Percentiles rank a stretch among this genome's conserved stretches.
Conservation (phyloP, 2,797 vertebrate genomes). For the Sylvilagus floridanus region DNA sequence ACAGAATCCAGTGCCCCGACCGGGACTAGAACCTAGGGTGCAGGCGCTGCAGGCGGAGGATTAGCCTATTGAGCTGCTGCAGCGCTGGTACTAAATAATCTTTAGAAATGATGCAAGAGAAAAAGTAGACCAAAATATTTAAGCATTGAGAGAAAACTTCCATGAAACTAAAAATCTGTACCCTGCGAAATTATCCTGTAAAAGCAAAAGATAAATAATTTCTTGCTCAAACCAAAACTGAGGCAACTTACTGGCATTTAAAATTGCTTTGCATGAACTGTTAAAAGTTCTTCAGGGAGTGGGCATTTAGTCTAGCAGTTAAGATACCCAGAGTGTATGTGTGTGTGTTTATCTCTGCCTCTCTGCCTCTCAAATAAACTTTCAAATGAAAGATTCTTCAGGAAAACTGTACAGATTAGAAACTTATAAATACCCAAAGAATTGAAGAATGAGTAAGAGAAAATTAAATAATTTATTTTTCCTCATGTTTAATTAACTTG, state of each 20-base stretch:
- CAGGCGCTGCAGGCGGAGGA: too few relatives aligned
- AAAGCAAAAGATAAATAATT: too few relatives aligned
- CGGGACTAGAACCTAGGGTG: too few relatives aligned
- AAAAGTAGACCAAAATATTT: neutral
- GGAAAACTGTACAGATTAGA: neutral
- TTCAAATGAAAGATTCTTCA: neutral
- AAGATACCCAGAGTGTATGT: too few relatives aligned
- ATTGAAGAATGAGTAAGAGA: neutral
- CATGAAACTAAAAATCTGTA: neutral
- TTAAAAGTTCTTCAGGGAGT: too few relatives aligned
- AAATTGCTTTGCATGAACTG: neutral
- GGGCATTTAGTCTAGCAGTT: too few relatives aligned
- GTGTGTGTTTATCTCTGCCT: too few relatives aligned
- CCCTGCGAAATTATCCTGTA: neutral
- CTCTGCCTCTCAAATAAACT: too few relatives aligned
- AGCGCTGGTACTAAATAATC: too few relatives aligned
- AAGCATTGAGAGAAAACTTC: neutral
- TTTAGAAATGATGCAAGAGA: neutral
- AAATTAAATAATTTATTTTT: neutral
- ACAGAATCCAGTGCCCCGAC: too few relatives aligned
- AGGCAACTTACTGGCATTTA: neutral
- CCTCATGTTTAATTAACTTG: neutral
- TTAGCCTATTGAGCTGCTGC: too few relatives aligned
- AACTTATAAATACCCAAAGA: neutral
- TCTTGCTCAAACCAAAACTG: neutral